These are phyloP conservation scores for Tinea semifulvella DNA, from an alignment of 2,888 invertebrate species.

Conservation along the genomic window DNA sequence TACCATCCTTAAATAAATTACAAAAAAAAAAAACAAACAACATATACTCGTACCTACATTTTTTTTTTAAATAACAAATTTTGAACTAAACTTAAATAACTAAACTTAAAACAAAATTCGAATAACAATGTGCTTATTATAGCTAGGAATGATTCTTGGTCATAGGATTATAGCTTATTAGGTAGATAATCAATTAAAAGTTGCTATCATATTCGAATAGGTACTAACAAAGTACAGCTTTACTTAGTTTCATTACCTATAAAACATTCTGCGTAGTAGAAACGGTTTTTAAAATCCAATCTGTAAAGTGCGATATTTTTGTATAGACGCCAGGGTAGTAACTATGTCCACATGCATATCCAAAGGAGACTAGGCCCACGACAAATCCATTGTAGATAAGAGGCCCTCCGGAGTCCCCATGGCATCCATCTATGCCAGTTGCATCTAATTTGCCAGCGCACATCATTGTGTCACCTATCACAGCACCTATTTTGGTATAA, in stretches of 20 bases:
- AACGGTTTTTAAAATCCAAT: conserved; percentile 49
- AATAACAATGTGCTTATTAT: too few relatives aligned
- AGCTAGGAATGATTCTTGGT: too few relatives aligned
- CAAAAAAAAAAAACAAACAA: too few relatives aligned
- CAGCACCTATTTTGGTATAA: conserved; percentile 41
- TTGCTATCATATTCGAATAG: too few relatives aligned
- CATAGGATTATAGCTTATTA: too few relatives aligned
- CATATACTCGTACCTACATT: too few relatives aligned
- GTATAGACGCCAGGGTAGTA: conserved; percentile 57
- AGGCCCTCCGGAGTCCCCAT: conserved; percentile 56
- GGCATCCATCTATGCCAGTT: conserved; percentile 51
- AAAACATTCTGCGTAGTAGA: background rate
- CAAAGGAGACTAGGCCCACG: conserved; percentile 51
- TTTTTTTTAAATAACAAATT: too few relatives aligned
- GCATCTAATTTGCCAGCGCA: conserved; percentile 46
- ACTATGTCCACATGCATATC: conserved; percentile 48
- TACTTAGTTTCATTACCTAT: background rate
- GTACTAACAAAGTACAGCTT: background rate
- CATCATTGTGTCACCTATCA: conserved; percentile 46
- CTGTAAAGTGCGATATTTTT: conserved; percentile 46
- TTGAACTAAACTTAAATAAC: too few relatives aligned
- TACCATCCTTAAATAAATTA: too few relatives aligned
- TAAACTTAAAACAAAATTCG: too few relatives aligned
- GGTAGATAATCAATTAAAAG: too few relatives aligned
- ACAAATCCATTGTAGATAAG: conserved; percentile 51